phyloP scores from a whole-genome alignment of 2,797 vertebrate species.

The Todus mexicanus region DNA sequence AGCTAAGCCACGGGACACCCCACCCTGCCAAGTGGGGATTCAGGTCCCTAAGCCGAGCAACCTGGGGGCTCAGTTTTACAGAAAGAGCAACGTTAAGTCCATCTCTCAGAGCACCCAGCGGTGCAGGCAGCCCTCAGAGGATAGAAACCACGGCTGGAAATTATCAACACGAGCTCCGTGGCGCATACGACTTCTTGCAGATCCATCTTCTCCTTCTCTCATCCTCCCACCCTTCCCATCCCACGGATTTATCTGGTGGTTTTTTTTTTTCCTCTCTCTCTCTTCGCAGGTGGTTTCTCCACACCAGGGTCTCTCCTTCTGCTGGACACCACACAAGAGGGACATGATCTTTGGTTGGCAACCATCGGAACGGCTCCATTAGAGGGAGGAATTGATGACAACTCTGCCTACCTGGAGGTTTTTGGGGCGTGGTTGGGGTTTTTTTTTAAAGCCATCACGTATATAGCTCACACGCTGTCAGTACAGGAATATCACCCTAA shows the following conservation, averaged over 20 bases:
- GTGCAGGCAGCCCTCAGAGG: background rate
- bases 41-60: accelerated
- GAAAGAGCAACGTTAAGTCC: background rate
- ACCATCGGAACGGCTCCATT: background rate
- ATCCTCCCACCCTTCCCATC: background rate
- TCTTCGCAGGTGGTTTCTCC: background rate
- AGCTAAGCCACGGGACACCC: background rate
- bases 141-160: background rate
- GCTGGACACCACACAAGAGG: background rate
- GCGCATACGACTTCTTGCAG: background rate
- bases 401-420: background rate
- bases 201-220: background rate
- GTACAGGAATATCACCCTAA: conserved; percentile 32
- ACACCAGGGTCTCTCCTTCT: background rate
- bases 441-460: background rate
- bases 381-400: background rate
- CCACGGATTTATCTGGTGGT: background rate
- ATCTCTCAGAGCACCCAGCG: background rate
- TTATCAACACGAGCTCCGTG: background rate
- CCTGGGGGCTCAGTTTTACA: background rate
- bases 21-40: background rate
- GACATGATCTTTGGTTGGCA: background rate
- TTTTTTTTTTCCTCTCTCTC: no score
- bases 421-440: background rate
- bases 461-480: conserved; percentile 8